A percentile compares a stretch with the other conserved stretches of the same genome.
These are phyloP conservation scores for Nasonovia ribisnigri DNA, from an alignment of 2,888 invertebrate genomes.

Conservation along the genomic window DNA sequence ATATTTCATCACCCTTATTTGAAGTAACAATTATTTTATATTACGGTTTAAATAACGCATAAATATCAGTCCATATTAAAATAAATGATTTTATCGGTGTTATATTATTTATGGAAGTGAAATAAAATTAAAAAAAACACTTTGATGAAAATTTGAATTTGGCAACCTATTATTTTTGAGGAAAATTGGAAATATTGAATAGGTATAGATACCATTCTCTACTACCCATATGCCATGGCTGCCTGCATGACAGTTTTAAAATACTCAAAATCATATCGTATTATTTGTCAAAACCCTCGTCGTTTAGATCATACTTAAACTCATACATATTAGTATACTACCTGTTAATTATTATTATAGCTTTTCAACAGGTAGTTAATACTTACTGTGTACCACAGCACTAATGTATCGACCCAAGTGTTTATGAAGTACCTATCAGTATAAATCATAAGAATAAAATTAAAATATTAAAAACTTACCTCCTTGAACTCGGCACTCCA, in stretches of 20 bases:
- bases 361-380: not conserved
- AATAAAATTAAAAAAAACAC: not conserved
- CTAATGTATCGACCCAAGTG: not conserved
- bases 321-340: not conserved
- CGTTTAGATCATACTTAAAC: not conserved
- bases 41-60: not conserved
- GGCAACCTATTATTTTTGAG: not conserved
- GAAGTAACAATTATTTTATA: not conserved
- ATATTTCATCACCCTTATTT: not conserved
- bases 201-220: not conserved
- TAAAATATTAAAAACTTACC: conserved; percentile 70
- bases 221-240: not conserved
- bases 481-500: conserved; percentile 73
- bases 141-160: not conserved
- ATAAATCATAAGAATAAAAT: not conserved
- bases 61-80: not conserved
- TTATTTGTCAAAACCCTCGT: not conserved
- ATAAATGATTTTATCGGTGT: not conserved
- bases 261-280: not conserved
- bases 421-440: not conserved
- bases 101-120: not conserved
- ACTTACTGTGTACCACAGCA: not conserved
- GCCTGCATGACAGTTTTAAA: not conserved
- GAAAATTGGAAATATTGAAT: not conserved
- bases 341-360: not conserved